phyloP scores from a whole-genome alignment of 2,797 vertebrate genomes.

The Poeciliopsis gracilis region DNA sequence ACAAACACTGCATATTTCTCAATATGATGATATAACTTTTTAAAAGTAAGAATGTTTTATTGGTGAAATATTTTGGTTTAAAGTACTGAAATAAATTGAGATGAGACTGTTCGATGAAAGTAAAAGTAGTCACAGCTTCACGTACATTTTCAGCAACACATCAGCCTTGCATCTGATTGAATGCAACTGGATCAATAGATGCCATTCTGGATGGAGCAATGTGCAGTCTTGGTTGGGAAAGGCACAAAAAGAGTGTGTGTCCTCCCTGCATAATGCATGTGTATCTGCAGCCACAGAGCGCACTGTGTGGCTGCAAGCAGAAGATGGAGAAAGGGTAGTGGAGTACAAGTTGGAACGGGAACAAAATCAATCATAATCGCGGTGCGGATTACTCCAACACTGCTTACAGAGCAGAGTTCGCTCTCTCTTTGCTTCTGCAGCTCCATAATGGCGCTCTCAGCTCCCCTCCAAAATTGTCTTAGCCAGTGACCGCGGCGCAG shows the following conservation, averaged over 20 bases:
- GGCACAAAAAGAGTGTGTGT: slow-evolving; percentile 10
- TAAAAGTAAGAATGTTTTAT: neutral
- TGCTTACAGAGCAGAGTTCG: slow-evolving; percentile 72
- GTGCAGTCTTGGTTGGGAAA: slow-evolving; percentile 45
- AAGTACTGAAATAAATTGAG: neutral
- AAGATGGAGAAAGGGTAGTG: slow-evolving; percentile 42
- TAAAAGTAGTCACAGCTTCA: neutral
- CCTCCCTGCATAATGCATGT: slow-evolving; percentile 20
- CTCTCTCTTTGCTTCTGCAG: slow-evolving; percentile 31
- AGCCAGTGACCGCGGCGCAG: slow-evolving; percentile 52
- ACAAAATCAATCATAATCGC: slow-evolving; percentile 77
- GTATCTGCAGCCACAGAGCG: slow-evolving; percentile 20
- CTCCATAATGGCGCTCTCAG: neutral
- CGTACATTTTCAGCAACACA: slow-evolving; percentile 33
- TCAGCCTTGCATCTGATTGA: slow-evolving; percentile 30
- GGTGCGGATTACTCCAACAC: slow-evolving; percentile 63
- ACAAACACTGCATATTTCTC: neutral
- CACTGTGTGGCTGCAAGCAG: slow-evolving; percentile 21
- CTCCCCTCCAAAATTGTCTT: slow-evolving; percentile 41
- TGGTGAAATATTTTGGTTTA: neutral
- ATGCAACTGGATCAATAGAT: slow-evolving; percentile 51
- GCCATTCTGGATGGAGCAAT: slow-evolving; percentile 30
- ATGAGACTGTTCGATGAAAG: neutral
- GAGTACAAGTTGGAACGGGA: slow-evolving; percentile 55
- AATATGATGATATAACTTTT: neutral